phyloP scores from a whole-genome alignment of 2,797 vertebrate species.

The Ispidina picta region DNA sequence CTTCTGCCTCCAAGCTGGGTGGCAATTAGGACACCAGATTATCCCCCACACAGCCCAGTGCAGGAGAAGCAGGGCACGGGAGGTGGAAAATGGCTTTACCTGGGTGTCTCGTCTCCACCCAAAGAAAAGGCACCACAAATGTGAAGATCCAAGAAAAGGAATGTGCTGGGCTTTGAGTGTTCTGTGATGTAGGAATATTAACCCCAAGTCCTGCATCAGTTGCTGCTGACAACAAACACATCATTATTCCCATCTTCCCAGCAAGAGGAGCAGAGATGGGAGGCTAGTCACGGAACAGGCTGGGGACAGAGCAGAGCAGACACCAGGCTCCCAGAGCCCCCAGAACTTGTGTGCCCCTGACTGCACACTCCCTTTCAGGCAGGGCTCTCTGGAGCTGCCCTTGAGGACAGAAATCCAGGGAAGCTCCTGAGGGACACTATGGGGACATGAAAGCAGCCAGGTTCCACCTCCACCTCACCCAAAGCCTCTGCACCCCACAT shows the following conservation, averaged over 20 bases:
- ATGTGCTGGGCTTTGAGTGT: neutral
- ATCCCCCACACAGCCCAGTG: neutral
- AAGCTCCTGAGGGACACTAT: neutral
- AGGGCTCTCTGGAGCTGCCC: neutral
- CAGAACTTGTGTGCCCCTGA: no score
- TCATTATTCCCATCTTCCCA: neutral
- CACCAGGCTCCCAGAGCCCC: neutral
- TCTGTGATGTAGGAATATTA: neutral
- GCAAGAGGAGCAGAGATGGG: neutral
- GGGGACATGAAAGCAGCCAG: neutral
- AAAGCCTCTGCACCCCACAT: accelerated
- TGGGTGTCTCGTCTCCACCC: neutral
- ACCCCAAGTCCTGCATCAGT: neutral
- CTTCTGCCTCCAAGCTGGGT: constrained; percentile 53
- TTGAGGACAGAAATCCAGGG: neutral
- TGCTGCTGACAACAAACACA: neutral
- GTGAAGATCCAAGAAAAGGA: neutral
- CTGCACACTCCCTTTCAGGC: neutral
- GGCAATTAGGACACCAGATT: constrained; percentile 56
- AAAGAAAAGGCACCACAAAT: neutral
- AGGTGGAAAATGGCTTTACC: neutral
- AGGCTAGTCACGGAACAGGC: neutral
- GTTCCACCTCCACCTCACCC: neutral
- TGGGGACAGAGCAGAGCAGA: neutral
- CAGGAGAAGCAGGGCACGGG: neutral